Evolutionary conservation across 2,113 vertebrate species (phyloP), one percentile per base, ranked within the genome.

Genomic region (Elachura formosa): DNA sequence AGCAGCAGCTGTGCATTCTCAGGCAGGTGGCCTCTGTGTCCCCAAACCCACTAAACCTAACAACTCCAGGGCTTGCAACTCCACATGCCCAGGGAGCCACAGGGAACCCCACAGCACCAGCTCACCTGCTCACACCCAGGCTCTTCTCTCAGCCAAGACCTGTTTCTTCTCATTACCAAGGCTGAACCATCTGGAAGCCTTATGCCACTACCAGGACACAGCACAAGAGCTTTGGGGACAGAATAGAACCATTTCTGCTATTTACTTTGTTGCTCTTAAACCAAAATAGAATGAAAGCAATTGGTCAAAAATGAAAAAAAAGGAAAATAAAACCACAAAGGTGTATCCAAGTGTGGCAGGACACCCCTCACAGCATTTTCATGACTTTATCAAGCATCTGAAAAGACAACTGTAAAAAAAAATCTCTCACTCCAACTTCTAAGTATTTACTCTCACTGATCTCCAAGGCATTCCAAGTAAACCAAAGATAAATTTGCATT

Each of bases 11-110:
- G 6, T 3, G 3, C 11, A 22, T 22, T 26, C 40, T 46, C n/a
- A 31, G 10, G 33, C 8, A 25, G 51, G 33, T 3, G 0, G 13
- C 29, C 29, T 41, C 33, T 0, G 0, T 6, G 9, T 31, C 87
- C 78, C 52, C 49, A 40, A 5, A 69, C 1, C 0, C 43, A 54
- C 34, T 43, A 67, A 46, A 71, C 66, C 77, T 56, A 24, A 17
- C 33, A 14, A 87, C 33, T 68, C 52, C 3, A 21, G 11, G 33
- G 1, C 23, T 64, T 22, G 12, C 6, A 61, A 26, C 46, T 43
- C 31, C 49, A 23, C 48, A 24, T 5, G 9, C 19, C 67, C 26
- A 59, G 52, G 48, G 51, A 80, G 56, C 33, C 61, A 71, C 36
- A 26, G 11, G 40, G 17, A 72, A 59, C 11, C 72, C 64, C 38